Base-by-base conservation (phyloP, 2,113 vertebrate species). In the Martes martes region DNA sequence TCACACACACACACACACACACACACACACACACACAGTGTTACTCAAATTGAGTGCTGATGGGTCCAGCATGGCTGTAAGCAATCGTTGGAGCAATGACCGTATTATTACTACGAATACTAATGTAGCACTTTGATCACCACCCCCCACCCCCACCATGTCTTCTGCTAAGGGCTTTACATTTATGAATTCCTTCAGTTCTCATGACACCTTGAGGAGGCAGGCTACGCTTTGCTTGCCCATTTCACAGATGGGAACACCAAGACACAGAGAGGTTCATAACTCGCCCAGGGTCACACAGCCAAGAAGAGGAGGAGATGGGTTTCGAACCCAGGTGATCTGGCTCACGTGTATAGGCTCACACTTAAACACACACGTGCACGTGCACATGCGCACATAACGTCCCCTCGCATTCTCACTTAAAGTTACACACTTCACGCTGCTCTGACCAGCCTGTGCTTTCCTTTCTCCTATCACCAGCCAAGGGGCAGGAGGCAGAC, bases 361-460 rank as follows among this genome's bases (percentile, higher is more conserved):
- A 0, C 45, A 86, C 55, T 82, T 61, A 97, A 1, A 95, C 45
- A 94, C 89, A 59, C 55, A 21, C 55, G 7, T 21, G 55, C 14
- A 6, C 7, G 7, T 57, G 57, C 57, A 24, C 57, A 24, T 8
- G 9, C 21, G 7, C 57, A 95, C 94, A 93, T 61, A 67, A 67
- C 16, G 69, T 84, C 26, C 92, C 91, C 36, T 94, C 67, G 63
- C 13, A n/a, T 4, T 59, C 50, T 93, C 96, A 74, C 63, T 84
- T 67, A 96, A 28, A n/a, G 91, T 94, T 52, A 67, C 73, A 96
- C 7, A 33, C 76, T 59, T 73, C 45, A 42, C 31, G 33, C 6
- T n/a, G 50, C 39, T 86, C 45, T 31, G 23, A 39, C 7, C 11
- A 67, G 28, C 36, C 4, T 26, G 59, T 61, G 59, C 24, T 61